phyloP scores from a whole-genome alignment of 2,113 vertebrate species.

The Syngnathus floridae region DNA sequence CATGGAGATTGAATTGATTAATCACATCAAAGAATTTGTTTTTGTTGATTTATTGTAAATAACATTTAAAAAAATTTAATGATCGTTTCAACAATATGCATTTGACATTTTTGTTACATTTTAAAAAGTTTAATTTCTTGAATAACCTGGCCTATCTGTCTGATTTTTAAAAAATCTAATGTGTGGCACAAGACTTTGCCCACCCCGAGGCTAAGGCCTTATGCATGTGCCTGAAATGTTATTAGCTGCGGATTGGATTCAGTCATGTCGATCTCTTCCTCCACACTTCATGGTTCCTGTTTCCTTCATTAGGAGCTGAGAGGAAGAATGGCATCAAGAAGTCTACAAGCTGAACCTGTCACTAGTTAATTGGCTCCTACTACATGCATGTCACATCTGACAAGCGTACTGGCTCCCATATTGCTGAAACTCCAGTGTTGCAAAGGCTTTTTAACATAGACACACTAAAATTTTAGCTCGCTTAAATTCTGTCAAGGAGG shows the following conservation, averaged over 20 bases:
- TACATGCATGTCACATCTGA: slow-evolving; percentile 28
- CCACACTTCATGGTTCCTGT: slow-evolving; percentile 1
- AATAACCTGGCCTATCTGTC: too few relatives aligned
- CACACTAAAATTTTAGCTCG: background rate
- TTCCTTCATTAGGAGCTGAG: slow-evolving; percentile 43
- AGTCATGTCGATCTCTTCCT: background rate
- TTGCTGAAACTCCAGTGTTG: slow-evolving; percentile 6
- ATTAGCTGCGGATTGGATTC: background rate
- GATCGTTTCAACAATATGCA: too few relatives aligned
- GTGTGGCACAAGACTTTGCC: background rate
- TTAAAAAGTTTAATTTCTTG: too few relatives aligned
- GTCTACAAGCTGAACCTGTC: slow-evolving; percentile 26
- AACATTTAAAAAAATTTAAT: too few relatives aligned
- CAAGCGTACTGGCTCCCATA: slow-evolving; percentile 20
- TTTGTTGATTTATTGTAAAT: too few relatives aligned
- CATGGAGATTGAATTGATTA: too few relatives aligned
- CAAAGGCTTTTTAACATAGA: slow-evolving; percentile 4
- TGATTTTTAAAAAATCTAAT: background rate
- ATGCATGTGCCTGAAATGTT: background rate
- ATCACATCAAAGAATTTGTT: too few relatives aligned
- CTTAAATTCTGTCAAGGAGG: background rate
- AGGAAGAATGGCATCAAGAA: slow-evolving; percentile 25
- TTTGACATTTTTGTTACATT: too few relatives aligned
- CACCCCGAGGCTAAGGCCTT: background rate
- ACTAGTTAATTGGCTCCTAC: slow-evolving; percentile 53